Percentiles rank a stretch among this genome's conserved stretches.
phyloP scores from a whole-genome alignment of 2,888 invertebrate species.

The Sericinus montela region DNA sequence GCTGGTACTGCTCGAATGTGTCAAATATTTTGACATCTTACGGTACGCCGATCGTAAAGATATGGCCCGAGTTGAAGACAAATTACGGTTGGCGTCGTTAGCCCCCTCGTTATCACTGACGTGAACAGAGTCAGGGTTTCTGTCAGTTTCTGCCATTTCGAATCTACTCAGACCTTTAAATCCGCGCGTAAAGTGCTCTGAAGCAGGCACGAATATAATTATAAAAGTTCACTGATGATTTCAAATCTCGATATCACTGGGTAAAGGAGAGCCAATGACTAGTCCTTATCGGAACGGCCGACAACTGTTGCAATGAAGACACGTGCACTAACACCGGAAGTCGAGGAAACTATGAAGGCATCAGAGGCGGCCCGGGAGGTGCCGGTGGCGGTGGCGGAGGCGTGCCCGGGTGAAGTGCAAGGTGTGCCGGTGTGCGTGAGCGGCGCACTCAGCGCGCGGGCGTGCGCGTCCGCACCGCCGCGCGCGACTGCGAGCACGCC shows the following conservation, averaged over 20 bases:
- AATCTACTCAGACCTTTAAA: neutral
- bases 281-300: too few relatives aligned
- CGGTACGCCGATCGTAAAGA: conserved; percentile 3
- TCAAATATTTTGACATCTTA: neutral
- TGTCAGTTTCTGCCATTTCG: neutral
- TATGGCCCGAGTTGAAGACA: neutral
- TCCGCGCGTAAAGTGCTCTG: too few relatives aligned
- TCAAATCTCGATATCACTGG: too few relatives aligned
- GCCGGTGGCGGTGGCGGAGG: too few relatives aligned
- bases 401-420: conserved; percentile 46
- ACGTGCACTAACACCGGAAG: conserved; percentile 38
- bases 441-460: conserved; percentile 28
- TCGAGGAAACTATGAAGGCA: conserved; percentile 40
- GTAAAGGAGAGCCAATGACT: too few relatives aligned
- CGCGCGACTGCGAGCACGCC: conserved; percentile 32
- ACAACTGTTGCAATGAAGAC: conserved; percentile 14
- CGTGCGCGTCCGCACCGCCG: conserved; percentile 41
- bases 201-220: too few relatives aligned
- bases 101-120: conserved; percentile 19
- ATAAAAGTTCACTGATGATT: too few relatives aligned
- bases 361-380: conserved; percentile 26
- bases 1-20: neutral
- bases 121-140: conserved; percentile 17
- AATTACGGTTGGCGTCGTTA: conserved; percentile 9
- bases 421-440: conserved; percentile 33